Evolutionary conservation across 1,140 invertebrate species (phyloP).

Genomic region (Zaprionus nigranus): DNA sequence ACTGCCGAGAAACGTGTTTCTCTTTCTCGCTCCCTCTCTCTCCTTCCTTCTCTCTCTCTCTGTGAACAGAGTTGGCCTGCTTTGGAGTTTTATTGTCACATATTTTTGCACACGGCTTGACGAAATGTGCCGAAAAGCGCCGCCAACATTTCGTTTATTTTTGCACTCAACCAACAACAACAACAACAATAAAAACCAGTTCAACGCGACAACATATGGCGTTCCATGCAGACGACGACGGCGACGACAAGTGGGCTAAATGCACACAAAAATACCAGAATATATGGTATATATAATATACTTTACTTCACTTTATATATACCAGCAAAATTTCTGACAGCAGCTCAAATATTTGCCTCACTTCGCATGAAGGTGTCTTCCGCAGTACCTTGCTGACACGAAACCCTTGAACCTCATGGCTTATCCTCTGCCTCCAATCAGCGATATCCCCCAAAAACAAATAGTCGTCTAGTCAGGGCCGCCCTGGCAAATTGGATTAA

Average conservation of each 20-base stretch:
- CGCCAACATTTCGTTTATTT: slow-evolving; percentile 71
- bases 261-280: slow-evolving; percentile 19
- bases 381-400: background rate
- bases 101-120: slow-evolving; percentile 63
- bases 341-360: slow-evolving; percentile 32
- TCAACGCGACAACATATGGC: slow-evolving; percentile 62
- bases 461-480: slow-evolving; percentile 28
- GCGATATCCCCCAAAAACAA: slow-evolving; percentile 17
- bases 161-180: slow-evolving; percentile 38
- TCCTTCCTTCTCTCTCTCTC: background rate
- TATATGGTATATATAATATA: slow-evolving; percentile 9
- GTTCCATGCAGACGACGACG: slow-evolving; percentile 45
- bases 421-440: background rate
- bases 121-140: slow-evolving; percentile 68
- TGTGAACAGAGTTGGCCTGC: slow-evolving; percentile 22
- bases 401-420: background rate
- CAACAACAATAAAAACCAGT: slow-evolving; percentile 56
- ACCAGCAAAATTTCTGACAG: background rate
- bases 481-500: slow-evolving; percentile 56
- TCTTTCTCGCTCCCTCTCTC: background rate
- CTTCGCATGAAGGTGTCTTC: background rate
- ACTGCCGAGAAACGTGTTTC: slow-evolving; percentile 59
- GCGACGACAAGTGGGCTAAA: slow-evolving; percentile 39
- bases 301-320: background rate
- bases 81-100: slow-evolving; percentile 55